A percentile compares a stretch with the other conserved stretches of the same genome.
phyloP scores from a whole-genome alignment of 2,797 vertebrate species.

The Acanthopagrus latus region DNA sequence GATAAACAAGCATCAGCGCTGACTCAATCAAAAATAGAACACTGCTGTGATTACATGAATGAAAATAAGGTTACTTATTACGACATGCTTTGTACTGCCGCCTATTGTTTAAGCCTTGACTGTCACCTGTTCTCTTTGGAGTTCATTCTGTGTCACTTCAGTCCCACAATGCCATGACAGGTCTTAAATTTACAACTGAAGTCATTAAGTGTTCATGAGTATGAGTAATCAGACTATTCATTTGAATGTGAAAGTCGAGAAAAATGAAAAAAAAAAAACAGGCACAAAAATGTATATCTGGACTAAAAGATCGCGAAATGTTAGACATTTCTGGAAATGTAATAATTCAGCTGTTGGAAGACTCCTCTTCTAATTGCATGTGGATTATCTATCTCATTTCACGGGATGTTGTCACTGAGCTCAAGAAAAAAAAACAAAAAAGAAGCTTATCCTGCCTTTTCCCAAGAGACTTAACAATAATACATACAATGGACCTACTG shows the following conservation, averaged over 20 bases:
- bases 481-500: constrained; percentile 80
- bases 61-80: constrained; percentile 23
- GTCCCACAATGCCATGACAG: not conserved
- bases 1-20: constrained; percentile 10
- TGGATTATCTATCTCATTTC: constrained; percentile 57
- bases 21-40: constrained; percentile 9
- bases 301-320: not conserved
- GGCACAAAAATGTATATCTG: not conserved
- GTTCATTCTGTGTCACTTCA: not conserved
- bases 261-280: not conserved
- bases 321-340: not conserved
- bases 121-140: not conserved
- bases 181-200: not conserved
- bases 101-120: not conserved
- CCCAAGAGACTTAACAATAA: constrained; percentile 79
- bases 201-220: not conserved
- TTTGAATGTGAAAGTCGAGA: not conserved
- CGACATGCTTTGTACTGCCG: not conserved
- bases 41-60: constrained; percentile 40
- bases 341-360: not conserved
- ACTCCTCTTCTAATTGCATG: constrained; percentile 27
- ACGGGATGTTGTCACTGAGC: constrained; percentile 57
- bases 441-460: constrained; percentile 81
- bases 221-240: not conserved
- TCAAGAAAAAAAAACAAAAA: constrained; percentile 50